phyloP scores from a whole-genome alignment of 2,113 vertebrate species.

The Mirounga angustirostris region DNA sequence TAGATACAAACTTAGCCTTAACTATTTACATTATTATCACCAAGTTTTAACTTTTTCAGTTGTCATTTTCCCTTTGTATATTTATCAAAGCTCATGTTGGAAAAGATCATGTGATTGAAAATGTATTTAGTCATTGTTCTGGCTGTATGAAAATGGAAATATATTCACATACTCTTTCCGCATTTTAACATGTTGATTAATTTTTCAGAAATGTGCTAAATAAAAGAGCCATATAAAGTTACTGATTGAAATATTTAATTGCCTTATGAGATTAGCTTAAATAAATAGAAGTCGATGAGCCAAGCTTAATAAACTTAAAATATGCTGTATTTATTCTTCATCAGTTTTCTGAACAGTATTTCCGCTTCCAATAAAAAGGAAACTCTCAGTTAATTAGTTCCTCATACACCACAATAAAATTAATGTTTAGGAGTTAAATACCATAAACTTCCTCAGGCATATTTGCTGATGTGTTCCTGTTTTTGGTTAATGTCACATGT shows the following conservation, averaged over 20 bases:
- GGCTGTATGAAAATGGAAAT: constrained; percentile 51
- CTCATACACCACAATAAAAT: constrained; percentile 86
- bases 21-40: constrained; percentile 13
- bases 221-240: constrained; percentile 79
- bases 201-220: constrained; percentile 79
- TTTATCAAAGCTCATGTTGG: constrained; percentile 41
- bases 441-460: constrained; percentile 84
- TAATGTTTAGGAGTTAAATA: constrained; percentile 89
- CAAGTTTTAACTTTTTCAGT: constrained; percentile 42
- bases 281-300: constrained; percentile 75
- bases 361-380: constrained; percentile 80
- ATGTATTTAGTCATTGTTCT: constrained; percentile 77
- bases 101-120: constrained; percentile 71
- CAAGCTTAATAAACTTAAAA: constrained; percentile 86
- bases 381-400: constrained; percentile 86
- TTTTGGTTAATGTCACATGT: constrained; percentile 86
- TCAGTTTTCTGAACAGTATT: constrained; percentile 84
- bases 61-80: constrained; percentile 9
- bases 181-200: constrained; percentile 61
- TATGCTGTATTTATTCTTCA: constrained; percentile 80
- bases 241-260: constrained; percentile 84
- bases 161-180: constrained; percentile 41
- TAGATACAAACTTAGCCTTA: background rate
- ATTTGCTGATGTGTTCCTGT: constrained; percentile 85
- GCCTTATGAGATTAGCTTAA: constrained; percentile 81